Base-by-base conservation (phyloP, 2,888 invertebrate species). In the Nudaria mundana region DNA sequence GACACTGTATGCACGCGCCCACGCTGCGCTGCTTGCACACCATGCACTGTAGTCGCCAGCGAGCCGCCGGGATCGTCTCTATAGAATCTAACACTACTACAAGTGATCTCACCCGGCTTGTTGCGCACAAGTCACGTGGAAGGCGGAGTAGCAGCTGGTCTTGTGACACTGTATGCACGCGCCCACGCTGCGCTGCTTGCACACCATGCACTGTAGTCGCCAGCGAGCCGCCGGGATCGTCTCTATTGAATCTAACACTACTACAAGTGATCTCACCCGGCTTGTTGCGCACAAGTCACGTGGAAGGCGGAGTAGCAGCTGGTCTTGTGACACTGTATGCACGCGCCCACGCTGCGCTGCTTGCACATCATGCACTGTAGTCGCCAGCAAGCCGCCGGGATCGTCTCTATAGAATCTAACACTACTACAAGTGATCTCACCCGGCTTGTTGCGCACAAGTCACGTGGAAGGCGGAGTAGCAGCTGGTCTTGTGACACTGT, bases 101-200 rank as follows among this genome's bases (percentile, higher is more conserved):
- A n/a, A n/a, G n/a, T n/a, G n/a, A n/a, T n/a, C 67, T 62, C 20
- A 89, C 89, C 89, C 97, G 14, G 98, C 98, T 72, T 96, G 97
- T 76, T 98, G 98, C 0, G 99, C 99, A 81, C 99, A 99, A 0
- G 99, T 99, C 2, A 99, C 99, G 78, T 99, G 99, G 85, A 99
- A 99, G 0, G 99, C 98, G 5, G 97, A 95, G 75, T 98, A 98
- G 75, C 98, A 98, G 79, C 96, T 98, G 61, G 94, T 94, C 68
- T 97, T 96, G 81, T 98, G 98, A 76, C 99, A 99, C 82, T 99
- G 99, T 50, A 99, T 98, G 71, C 99, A 99, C 0, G 99, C 98
- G 3, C 99, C 99, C 0, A 95, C 94, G 18, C 95, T 94, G 43
- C 95, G 92, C 67, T 97, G 95, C 69, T 97, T 98, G 83, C 99